Evolutionary conservation across 2,888 invertebrate genomes (phyloP), one percentile per base, ranked within the genome.

Genomic region (Dynastes maya): DNA sequence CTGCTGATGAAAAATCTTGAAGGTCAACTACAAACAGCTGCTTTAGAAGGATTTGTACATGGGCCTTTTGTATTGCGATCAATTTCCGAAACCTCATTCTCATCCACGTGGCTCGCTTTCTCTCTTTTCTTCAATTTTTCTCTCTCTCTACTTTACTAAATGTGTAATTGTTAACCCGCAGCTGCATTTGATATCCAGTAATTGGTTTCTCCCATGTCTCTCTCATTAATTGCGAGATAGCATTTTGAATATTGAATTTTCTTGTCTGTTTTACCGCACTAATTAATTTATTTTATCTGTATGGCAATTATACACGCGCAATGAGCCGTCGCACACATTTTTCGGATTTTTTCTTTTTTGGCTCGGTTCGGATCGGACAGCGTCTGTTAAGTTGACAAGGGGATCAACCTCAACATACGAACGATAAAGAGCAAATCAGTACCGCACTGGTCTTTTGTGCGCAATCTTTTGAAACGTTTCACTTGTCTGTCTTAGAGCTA

Each of bases 231-330:
- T 74, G 61, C 72, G 45, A 74, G 72, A 74, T 74, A 74, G 45
- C 61, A 27, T 61, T 72, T 72, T 63, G 72, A 74, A 74, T 74
- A 74, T 74, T 63, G 72, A 74, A 74, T 74, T 61, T 74, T 61
- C 72, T 74, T 61, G 72, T 74, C 72, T 63, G 72, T 74, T 74
- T 63, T 49, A 63, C 72, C 72, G 72, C 72, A 61, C 72, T 74
- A 74, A 74, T 74, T 74, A 74, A 74, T 74, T 61, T 74, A 74
- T 74, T 63, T 74, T 74, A 74, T 74, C 72, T 45, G 72, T 8
- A 63, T 61, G 72, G 72, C 72, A 61, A 74, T 74, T 74, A 74
- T 74, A 74, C 61, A 61, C 72, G 61, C 61, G 72, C 72, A 74
- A 61, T 74, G 45, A 74, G 72, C 61, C 72, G 72, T 74, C 72